phyloP scores from a whole-genome alignment of 1,140 invertebrate genomes.

The Hycleus phaleratus region DNA sequence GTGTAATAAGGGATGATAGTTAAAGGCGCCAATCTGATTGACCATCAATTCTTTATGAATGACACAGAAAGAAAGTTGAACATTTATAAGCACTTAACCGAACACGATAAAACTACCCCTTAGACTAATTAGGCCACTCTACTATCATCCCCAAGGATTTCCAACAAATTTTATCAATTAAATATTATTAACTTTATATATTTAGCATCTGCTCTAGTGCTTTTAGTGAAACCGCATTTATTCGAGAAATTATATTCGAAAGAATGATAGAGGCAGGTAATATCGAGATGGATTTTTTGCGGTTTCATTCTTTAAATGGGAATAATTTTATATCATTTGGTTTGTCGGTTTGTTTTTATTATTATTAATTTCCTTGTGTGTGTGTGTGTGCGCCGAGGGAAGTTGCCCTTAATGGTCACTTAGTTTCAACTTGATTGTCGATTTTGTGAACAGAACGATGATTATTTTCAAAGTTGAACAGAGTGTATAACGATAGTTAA shows the following conservation, averaged over 20 bases:
- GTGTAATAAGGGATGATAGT: no score
- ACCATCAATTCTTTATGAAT: neutral
- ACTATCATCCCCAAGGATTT: neutral
- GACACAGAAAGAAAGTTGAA: neutral
- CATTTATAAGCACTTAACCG: slow-evolving; percentile 8
- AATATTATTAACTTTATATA: no score
- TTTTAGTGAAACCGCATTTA: no score
- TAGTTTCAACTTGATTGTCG: slow-evolving; percentile 24
- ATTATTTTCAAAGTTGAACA: slow-evolving; percentile 18
- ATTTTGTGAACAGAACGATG: slow-evolving; percentile 24
- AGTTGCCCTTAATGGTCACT: slow-evolving; percentile 23
- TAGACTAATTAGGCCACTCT: slow-evolving; percentile 5
- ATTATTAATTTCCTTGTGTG: no score
- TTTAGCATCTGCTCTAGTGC: no score
- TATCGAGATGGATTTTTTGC: slow-evolving; percentile 30
- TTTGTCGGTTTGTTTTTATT: neutral
- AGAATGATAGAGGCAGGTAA: neutral
- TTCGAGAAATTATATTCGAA: no score
- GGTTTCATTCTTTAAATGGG: slow-evolving; percentile 20
- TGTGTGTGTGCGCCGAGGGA: no score
- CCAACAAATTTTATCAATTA: neutral
- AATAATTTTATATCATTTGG: slow-evolving; percentile 33
- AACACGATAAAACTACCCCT: slow-evolving; percentile 4
- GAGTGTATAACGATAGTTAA: slow-evolving; percentile 9
- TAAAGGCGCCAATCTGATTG: neutral